Conservation (phyloP, 2,797 vertebrate species). For the Meriones psammophilus region DNA sequence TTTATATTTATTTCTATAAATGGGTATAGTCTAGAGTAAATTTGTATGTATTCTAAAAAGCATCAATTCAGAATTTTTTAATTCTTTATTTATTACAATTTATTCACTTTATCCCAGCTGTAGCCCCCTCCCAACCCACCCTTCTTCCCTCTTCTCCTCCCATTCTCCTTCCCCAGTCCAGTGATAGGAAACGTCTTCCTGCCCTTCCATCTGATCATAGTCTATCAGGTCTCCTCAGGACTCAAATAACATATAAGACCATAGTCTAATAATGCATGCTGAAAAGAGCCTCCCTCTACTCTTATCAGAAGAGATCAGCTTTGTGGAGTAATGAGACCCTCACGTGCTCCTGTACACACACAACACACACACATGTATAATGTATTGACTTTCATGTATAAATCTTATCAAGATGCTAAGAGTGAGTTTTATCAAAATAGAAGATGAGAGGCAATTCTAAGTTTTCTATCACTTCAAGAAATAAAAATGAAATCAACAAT, state of each 20-base stretch:
- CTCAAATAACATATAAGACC: neutral
- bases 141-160: too few species aligned
- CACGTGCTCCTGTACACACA: neutral
- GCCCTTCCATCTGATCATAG: too few species aligned
- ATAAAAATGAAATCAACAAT: conserved; percentile 8
- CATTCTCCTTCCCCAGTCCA: too few species aligned
- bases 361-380: neutral
- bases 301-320: neutral
- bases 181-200: too few species aligned
- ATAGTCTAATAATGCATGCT: neutral
- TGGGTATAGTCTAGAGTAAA: neutral
- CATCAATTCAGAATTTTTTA: conserved; percentile 31
- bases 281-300: neutral
- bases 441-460: neutral
- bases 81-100: neutral
- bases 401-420: conserved; percentile 36
- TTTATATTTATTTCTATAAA: conserved; percentile 54
- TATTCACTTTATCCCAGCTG: too few species aligned
- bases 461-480: neutral
- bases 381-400: neutral
- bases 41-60: neutral
- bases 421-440: conserved; percentile 15
- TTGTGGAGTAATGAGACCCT: neutral
- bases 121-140: too few species aligned
- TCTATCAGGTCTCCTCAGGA: too few species aligned